Base-by-base conservation (phyloP, 2,113 vertebrate species). In the Cryptotis parvus region DNA sequence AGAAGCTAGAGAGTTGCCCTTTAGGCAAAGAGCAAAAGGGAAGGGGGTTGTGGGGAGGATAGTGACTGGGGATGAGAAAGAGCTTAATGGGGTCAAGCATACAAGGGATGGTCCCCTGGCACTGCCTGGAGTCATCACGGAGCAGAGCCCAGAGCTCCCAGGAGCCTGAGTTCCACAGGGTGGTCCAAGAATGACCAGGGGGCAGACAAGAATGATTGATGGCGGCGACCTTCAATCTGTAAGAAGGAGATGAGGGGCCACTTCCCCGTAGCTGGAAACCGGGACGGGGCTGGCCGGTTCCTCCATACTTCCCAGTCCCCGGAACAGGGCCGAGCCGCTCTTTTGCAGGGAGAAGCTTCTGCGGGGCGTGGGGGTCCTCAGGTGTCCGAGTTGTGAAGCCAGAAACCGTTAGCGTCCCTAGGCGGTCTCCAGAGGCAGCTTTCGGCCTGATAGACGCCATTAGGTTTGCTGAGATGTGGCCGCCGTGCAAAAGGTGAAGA, bases 331-430 rank as follows among this genome's bases (percentile, higher is more conserved):
- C 68, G 24, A 41, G 20, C 4, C 9, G 24, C 9, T 1, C 15
- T 72, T 85, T 76, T 76, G n/a, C 4, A 2, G 39, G 45, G 45
- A 68, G 43, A 43, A 49, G 1, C 27, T 4, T 45, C 2, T 0
- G 55, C 49, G 49, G 55, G 39, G 26, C 5, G 1, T 43, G 27
- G 39, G 45, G 29, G 31, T 49, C 35, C 29, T 61, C 2, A 0
- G 3, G 35, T 9, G 4, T n/a, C 70, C 2, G 27, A 87, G n/a
- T 73, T 15, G 79, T 11, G 1, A 69, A 49, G 45, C 20, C 72
- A 68, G 3, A 70, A 20, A 14, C 35, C 20, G 0, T 24, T 26
- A 1, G 0, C 14, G 6, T 63, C 43, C 10, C 26, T 0, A 9
- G 27, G 45, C 63, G 26, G 49, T 9, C 12, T 6, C n/a, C n/a